phyloP scores from a whole-genome alignment of 2,888 invertebrate species.

The Pachliopta kotzebuea region DNA sequence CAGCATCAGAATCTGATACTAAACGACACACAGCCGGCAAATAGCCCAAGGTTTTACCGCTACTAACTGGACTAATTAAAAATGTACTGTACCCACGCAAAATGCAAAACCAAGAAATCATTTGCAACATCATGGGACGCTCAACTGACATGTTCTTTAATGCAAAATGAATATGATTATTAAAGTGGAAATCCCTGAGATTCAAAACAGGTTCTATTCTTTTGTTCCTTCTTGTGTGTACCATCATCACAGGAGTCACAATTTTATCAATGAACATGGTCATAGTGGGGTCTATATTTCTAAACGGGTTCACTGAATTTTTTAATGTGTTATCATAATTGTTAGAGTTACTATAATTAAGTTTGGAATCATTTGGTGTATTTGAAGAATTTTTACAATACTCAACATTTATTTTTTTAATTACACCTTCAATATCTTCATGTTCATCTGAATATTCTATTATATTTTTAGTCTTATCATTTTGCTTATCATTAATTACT shows the following conservation, averaged over 20 bases:
- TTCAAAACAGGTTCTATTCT: constrained; percentile 50
- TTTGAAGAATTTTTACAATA: constrained; percentile 24
- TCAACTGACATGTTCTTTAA: constrained; percentile 56
- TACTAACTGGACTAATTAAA: constrained; percentile 79
- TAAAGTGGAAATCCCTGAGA: constrained; percentile 58
- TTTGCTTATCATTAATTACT: constrained; percentile 29
- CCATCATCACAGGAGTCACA: constrained; percentile 61
- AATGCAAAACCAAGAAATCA: constrained; percentile 86
- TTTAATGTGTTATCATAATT: constrained; percentile 2
- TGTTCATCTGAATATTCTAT: constrained; percentile 38
- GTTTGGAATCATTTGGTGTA: constrained; percentile 19
- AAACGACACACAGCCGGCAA: constrained; percentile 84
- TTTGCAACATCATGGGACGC: constrained; percentile 80
- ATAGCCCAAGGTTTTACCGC: constrained; percentile 87
- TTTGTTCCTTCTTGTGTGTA: constrained; percentile 62
- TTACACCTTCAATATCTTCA: constrained; percentile 40
- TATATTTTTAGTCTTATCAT: constrained; percentile 26
- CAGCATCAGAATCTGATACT: constrained; percentile 64
- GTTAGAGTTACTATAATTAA: constrained; percentile 1
- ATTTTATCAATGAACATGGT: constrained; percentile 70
- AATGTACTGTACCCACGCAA: constrained; percentile 83
- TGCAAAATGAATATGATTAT: constrained; percentile 47
- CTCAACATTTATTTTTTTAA: constrained; percentile 38
- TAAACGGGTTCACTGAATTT: constrained; percentile 57
- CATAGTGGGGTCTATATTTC: constrained; percentile 54